Percentiles rank a stretch among this genome's conserved stretches.
These are phyloP conservation scores for Chaetoderma sp. DNA, from an alignment of 2,888 invertebrate genomes.

Conservation along the genomic window DNA sequence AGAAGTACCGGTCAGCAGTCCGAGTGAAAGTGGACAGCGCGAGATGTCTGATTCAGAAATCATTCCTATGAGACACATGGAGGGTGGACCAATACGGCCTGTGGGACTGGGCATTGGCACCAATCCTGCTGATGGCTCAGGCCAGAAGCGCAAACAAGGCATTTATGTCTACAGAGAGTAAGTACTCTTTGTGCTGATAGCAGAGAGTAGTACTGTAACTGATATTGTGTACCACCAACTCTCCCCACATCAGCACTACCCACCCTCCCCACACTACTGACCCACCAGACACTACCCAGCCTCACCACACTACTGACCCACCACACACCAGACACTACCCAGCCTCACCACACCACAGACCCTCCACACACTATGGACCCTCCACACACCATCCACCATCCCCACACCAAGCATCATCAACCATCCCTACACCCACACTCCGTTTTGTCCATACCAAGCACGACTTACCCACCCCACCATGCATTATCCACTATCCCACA, in stretches of 20 bases:
- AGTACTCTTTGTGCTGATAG: conserved; percentile 33
- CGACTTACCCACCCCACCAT: background rate
- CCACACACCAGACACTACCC: background rate
- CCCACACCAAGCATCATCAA: background rate
- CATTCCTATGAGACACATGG: conserved; percentile 82
- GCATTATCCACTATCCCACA: too few relatives aligned
- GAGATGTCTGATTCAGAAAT: conserved; percentile 69
- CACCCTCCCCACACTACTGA: background rate
- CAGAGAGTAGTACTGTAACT: too few relatives aligned
- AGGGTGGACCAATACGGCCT: conserved; percentile 72
- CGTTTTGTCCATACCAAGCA: background rate
- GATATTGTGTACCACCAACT: too few relatives aligned
- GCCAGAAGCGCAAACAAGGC: conserved; percentile 53
- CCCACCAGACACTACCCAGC: background rate
- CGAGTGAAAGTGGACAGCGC: conserved; percentile 32
- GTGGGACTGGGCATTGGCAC: background rate
- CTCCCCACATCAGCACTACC: background rate
- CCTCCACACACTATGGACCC: background rate
- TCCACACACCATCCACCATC: background rate
- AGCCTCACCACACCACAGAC: too few relatives aligned
- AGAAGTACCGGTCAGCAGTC: conserved; percentile 31
- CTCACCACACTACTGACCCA: background rate
- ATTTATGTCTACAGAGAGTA: conserved; percentile 67
- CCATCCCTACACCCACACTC: background rate
- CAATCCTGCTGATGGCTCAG: conserved; percentile 28